phyloP scores from a whole-genome alignment of 2,113 vertebrate genomes.

The Pelecanus crispus region DNA sequence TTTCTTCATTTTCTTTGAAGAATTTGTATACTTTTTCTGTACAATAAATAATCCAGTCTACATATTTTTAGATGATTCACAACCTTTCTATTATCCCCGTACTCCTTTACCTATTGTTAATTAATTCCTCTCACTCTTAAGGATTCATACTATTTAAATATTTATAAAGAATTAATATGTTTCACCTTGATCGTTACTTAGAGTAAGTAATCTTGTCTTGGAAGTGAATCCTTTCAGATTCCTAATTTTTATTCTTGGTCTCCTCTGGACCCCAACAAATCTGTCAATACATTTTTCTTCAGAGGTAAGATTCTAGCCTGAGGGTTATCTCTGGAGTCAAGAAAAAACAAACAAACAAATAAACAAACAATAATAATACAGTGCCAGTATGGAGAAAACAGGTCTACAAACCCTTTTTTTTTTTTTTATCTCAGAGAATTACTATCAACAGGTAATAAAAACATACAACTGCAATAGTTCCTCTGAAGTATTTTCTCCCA shows the following conservation, averaged over 20 bases:
- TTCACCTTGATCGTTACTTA: background rate
- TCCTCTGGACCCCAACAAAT: background rate
- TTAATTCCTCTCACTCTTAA: background rate
- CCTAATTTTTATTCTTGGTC: background rate
- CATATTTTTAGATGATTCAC: background rate
- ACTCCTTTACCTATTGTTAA: background rate
- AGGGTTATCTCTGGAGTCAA: background rate
- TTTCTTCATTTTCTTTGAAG: background rate
- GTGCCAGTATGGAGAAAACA: background rate
- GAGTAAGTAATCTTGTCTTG: background rate
- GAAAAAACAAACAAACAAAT: background rate
- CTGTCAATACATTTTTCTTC: background rate
- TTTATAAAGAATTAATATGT: background rate
- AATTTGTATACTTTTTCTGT: background rate
- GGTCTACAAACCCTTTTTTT: background rate
- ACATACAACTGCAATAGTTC: background rate
- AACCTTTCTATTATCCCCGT: background rate
- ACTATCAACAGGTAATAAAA: conserved; percentile 22
- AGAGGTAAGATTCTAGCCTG: background rate
- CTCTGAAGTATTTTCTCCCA: background rate
- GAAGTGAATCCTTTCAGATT: background rate
- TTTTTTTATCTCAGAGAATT: background rate
- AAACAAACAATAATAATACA: background rate
- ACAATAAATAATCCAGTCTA: background rate
- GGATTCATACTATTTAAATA: background rate